These are phyloP conservation scores for Calliphora vomitoria DNA, from an alignment of 2,888 invertebrate species.

Conservation along the genomic window DNA sequence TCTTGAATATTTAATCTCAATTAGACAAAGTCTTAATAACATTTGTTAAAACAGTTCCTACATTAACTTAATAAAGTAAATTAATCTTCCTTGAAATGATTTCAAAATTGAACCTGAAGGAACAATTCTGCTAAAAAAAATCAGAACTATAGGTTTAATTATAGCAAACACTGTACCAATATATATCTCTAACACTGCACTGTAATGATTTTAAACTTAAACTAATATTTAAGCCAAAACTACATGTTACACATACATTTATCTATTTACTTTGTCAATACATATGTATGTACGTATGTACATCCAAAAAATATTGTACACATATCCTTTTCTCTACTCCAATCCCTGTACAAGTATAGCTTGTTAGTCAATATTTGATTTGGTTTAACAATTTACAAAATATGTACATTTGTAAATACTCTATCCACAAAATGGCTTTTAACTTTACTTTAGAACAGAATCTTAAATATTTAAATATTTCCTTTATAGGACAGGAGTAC, in stretches of 20 bases:
- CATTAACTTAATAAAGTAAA: too few relatives aligned
- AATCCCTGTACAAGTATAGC: not conserved
- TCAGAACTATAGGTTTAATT: not conserved
- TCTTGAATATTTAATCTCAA: too few relatives aligned
- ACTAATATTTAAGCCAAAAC: conserved; percentile 6
- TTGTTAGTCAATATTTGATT: conserved; percentile 14
- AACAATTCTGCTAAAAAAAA: too few relatives aligned
- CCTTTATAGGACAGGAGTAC: not conserved
- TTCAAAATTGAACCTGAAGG: too few relatives aligned
- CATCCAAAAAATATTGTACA: not conserved
- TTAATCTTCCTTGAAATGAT: too few relatives aligned
- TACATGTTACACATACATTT: not conserved
- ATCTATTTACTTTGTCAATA: not conserved
- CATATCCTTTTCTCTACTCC: not conserved
- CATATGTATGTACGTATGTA: too few relatives aligned
- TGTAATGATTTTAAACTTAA: not conserved
- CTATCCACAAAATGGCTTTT: conserved; percentile 18
- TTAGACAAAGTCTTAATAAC: too few relatives aligned
- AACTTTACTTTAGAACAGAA: not conserved
- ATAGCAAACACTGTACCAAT: not conserved
- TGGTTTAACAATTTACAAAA: conserved; percentile 23
- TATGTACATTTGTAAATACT: too few relatives aligned
- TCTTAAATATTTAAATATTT: conserved; percentile 19
- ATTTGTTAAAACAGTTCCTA: too few relatives aligned
- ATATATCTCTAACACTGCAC: too few relatives aligned